These are phyloP conservation scores for Taenioides sp. DNA, from an alignment of 2,797 vertebrate genomes.

Conservation along the genomic window DNA sequence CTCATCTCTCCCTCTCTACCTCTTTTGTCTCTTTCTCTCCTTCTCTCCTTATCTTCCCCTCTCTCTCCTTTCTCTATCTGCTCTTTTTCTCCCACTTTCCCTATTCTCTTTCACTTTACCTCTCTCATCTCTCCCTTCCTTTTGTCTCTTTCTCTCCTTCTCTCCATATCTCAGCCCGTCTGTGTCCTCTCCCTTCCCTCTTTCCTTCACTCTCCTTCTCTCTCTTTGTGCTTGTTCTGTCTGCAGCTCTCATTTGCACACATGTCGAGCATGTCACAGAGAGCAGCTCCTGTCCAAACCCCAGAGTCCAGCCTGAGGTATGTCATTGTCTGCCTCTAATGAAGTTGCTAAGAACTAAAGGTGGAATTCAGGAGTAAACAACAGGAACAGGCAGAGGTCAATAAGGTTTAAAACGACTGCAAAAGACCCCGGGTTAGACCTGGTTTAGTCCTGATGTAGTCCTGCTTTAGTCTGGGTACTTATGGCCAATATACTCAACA, in stretches of 20 bases:
- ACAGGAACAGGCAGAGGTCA: slow-evolving; percentile 8
- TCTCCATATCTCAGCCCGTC: not conserved
- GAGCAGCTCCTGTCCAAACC: not conserved
- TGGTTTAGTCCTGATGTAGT: not conserved
- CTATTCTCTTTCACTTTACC: too few relatives aligned
- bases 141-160: too few relatives aligned
- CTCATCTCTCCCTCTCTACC: too few relatives aligned
- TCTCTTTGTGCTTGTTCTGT: not conserved
- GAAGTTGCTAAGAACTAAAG: slow-evolving; percentile 46
- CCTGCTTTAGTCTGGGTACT: not conserved
- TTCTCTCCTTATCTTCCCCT: too few relatives aligned
- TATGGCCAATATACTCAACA: too few relatives aligned
- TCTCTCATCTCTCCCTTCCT: too few relatives aligned
- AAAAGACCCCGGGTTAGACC: not conserved
- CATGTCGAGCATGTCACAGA: too few relatives aligned
- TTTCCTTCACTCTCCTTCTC: too few relatives aligned
- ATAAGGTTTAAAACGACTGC: not conserved
- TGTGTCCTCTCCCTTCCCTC: too few relatives aligned
- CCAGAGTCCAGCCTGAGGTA: not conserved
- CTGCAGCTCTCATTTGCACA: too few relatives aligned
- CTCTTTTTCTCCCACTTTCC: not conserved
- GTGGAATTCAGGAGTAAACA: slow-evolving; percentile 51
- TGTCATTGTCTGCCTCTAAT: not conserved
- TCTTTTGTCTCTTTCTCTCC: too few relatives aligned
- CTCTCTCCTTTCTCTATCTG: not conserved